phyloP scores from a whole-genome alignment of 1,140 invertebrate species.

The Drosophila setifemur region DNA sequence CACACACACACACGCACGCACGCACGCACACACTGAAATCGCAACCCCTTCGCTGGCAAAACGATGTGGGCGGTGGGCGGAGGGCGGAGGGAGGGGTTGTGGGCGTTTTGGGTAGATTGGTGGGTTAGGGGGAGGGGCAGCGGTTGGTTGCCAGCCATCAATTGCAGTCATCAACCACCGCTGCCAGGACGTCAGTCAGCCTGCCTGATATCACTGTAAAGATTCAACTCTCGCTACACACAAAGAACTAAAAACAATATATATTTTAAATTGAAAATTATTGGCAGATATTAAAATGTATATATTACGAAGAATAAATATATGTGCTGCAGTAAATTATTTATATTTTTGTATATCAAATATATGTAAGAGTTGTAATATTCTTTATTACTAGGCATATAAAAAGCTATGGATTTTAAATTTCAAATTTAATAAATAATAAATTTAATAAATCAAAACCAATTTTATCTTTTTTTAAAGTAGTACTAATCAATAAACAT shows the following conservation, averaged over 20 bases:
- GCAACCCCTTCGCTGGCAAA: constrained; percentile 66
- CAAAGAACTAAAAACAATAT: background rate
- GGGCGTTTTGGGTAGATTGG: too few relatives aligned
- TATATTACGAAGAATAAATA: too few relatives aligned
- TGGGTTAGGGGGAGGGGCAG: background rate
- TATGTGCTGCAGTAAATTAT: too few relatives aligned
- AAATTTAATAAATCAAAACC: too few relatives aligned
- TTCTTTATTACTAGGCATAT: too few relatives aligned
- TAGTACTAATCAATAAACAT: too few relatives aligned
- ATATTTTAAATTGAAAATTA: background rate
- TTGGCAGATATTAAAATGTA: too few relatives aligned
- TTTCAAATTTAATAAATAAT: too few relatives aligned
- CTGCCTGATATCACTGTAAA: constrained; percentile 26
- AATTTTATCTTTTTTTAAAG: too few relatives aligned
- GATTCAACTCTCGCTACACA: constrained; percentile 12
- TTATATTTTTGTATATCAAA: too few relatives aligned
- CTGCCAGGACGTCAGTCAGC: constrained; percentile 54
- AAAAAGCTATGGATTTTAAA: too few relatives aligned
- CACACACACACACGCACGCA: constrained; percentile 42
- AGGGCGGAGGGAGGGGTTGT: background rate
- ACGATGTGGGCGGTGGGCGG: constrained; percentile 50
- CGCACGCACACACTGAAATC: constrained; percentile 30
- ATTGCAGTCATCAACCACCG: constrained; percentile 79
- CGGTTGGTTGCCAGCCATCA: constrained; percentile 60
- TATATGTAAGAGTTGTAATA: too few relatives aligned